These are phyloP conservation scores for Syngnathus acus DNA, from an alignment of 2,797 vertebrate genomes.

Conservation along the genomic window DNA sequence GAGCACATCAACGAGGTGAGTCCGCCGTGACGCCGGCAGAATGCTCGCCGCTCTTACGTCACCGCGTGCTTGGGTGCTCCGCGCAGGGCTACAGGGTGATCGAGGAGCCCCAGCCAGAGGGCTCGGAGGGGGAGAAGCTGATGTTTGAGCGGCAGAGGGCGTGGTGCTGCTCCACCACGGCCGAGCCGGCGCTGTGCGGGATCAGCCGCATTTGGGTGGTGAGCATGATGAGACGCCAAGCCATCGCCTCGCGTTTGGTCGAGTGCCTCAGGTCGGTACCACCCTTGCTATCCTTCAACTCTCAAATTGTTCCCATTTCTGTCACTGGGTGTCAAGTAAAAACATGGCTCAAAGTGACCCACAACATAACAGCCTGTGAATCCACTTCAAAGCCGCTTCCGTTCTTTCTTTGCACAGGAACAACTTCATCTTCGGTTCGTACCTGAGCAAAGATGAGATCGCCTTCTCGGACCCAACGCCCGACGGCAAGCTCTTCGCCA, in stretches of 20 bases:
- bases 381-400: background rate
- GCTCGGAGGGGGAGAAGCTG: constrained; percentile 86
- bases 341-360: too few relatives aligned
- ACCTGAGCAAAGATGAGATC: constrained; percentile 96
- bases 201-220: constrained; percentile 99
- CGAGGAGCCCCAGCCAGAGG: constrained; percentile 81
- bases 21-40: too few relatives aligned
- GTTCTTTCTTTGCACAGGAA: constrained; percentile 71
- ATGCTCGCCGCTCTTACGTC: background rate
- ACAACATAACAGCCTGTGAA: too few relatives aligned
- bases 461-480: constrained; percentile 98
- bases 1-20: constrained; percentile 95
- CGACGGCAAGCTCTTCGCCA: constrained; percentile 96
- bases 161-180: constrained; percentile 92
- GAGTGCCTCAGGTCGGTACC: constrained; percentile 87
- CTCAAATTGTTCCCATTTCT: background rate
- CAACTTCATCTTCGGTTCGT: constrained; percentile 95
- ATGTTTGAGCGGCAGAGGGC: constrained; percentile 94
- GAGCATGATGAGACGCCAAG: constrained; percentile 90
- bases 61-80: background rate
- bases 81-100: constrained; percentile 91
- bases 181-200: constrained; percentile 93
- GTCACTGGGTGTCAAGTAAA: too few relatives aligned
- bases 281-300: background rate
- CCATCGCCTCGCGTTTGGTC: constrained; percentile 92